Percentiles rank a stretch among this genome's conserved stretches.
These are phyloP conservation scores for Hemistola chrysoprasaria DNA, from an alignment of 2,888 invertebrate species.

Conservation along the genomic window DNA sequence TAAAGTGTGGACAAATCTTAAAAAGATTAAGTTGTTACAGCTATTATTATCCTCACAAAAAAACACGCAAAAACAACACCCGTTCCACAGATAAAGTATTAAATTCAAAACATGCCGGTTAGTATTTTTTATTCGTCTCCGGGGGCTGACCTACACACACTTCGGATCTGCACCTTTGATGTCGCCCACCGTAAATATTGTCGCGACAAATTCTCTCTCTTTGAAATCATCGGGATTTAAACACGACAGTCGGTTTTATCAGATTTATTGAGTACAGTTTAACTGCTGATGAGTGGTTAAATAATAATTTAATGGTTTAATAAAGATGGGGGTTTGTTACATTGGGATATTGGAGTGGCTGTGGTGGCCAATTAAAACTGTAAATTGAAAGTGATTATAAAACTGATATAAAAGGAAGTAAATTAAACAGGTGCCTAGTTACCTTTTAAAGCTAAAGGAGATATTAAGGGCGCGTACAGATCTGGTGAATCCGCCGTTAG, in stretches of 20 bases:
- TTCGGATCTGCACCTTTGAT: slow-evolving; percentile 48
- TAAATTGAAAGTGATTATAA: too few relatives aligned
- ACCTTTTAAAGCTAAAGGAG: too few relatives aligned
- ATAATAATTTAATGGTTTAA: slow-evolving; percentile 27
- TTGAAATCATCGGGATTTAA: slow-evolving; percentile 65
- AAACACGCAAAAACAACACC: slow-evolving; percentile 33
- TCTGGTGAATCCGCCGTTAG: too few relatives aligned
- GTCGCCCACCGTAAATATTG: slow-evolving; percentile 68
- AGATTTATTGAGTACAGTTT: slow-evolving; percentile 59
- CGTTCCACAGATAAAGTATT: slow-evolving; percentile 59
- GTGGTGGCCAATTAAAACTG: too few relatives aligned
- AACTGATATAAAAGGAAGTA: too few relatives aligned
- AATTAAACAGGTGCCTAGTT: too few relatives aligned
- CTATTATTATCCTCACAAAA: slow-evolving; percentile 21
- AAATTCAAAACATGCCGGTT: slow-evolving; percentile 71
- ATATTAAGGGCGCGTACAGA: too few relatives aligned
- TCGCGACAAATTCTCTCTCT: slow-evolving; percentile 76
- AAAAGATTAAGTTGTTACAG: slow-evolving; percentile 3
- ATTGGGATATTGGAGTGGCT: slow-evolving; percentile 8
- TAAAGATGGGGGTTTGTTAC: slow-evolving; percentile 13
- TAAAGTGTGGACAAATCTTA: too few relatives aligned
- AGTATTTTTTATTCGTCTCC: slow-evolving; percentile 62
- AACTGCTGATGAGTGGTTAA: slow-evolving; percentile 46
- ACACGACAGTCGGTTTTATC: slow-evolving; percentile 53
- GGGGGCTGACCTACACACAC: slow-evolving; percentile 67